A percentile compares a stretch with the other conserved stretches of the same genome.
Conservation (phyloP, 2,888 invertebrate species). For the Phrixothrix hirtus region DNA sequence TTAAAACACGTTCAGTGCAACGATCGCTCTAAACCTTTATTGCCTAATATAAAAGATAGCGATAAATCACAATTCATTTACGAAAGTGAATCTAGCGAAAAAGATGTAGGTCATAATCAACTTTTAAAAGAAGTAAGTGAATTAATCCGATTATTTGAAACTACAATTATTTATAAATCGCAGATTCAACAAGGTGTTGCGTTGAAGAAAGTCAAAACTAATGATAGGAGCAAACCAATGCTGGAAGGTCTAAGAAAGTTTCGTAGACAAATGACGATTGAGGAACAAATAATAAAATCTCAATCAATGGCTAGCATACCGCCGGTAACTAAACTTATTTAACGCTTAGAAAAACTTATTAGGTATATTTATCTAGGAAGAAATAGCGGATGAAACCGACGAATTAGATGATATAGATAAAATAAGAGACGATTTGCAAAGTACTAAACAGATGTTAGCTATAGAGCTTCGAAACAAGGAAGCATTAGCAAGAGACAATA, state of each 20-base stretch:
- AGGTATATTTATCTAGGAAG: too few relatives aligned
- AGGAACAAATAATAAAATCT: constrained; percentile 84
- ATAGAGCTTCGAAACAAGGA: constrained; percentile 84
- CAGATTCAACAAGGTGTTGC: constrained; percentile 77
- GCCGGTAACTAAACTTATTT: constrained; percentile 56
- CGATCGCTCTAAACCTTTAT: constrained; percentile 68
- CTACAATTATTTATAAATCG: too few relatives aligned
- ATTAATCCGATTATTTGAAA: neutral
- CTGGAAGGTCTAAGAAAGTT: constrained; percentile 84
- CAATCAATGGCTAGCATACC: constrained; percentile 67
- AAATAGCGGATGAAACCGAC: constrained; percentile 65
- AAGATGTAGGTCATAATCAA: constrained; percentile 74
- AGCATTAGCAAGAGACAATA: constrained; percentile 77
- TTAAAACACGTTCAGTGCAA: constrained; percentile 83
- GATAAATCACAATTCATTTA: constrained; percentile 74
- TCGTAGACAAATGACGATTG: constrained; percentile 86
- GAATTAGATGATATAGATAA: constrained; percentile 92
- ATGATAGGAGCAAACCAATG: constrained; percentile 85
- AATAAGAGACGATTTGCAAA: constrained; percentile 86
- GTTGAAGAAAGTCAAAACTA: constrained; percentile 75
- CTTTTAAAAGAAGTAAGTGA: constrained; percentile 65
- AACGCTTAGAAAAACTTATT: too few relatives aligned
- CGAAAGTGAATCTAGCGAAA: constrained; percentile 87
- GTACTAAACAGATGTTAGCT: constrained; percentile 88
- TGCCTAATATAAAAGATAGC: constrained; percentile 69